phyloP scores from a whole-genome alignment of 2,888 invertebrate genomes.

The Gnatocerus cornutus region DNA sequence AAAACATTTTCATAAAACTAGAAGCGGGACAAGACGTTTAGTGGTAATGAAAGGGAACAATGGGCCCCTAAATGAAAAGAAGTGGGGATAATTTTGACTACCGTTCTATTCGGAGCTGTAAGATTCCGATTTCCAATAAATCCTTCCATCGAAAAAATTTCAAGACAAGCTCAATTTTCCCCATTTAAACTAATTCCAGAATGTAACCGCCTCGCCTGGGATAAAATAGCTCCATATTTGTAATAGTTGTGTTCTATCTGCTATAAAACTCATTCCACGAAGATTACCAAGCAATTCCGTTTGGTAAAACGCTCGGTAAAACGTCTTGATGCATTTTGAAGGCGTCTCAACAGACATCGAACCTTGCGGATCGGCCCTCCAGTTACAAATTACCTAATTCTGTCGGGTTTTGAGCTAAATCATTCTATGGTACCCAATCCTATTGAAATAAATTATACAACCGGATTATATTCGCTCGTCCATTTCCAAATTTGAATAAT shows the following conservation, averaged over 20 bases:
- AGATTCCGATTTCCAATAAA: no score
- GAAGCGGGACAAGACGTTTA: no score
- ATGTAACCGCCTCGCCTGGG: neutral
- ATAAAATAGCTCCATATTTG: slow-evolving; percentile 2
- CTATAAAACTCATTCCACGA: slow-evolving; percentile 10
- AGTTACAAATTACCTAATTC: slow-evolving; percentile 32
- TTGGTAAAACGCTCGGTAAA: neutral
- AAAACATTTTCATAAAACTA: no score
- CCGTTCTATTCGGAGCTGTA: no score
- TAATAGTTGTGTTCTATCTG: slow-evolving; percentile 1
- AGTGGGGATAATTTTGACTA: no score
- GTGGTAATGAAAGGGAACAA: no score
- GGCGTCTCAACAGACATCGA: slow-evolving; percentile 10
- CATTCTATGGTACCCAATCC: slow-evolving; percentile 11
- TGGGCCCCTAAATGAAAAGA: no score
- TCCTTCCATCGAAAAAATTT: no score
- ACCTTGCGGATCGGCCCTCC: slow-evolving; percentile 18
- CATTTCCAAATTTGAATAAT: slow-evolving; percentile 20
- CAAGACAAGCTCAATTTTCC: neutral
- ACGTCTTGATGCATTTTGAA: slow-evolving; percentile 16
- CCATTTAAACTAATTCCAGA: neutral
- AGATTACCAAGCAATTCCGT: slow-evolving; percentile 26
- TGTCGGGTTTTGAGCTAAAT: slow-evolving; percentile 8
- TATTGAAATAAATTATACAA: slow-evolving; percentile 31
- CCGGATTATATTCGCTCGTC: slow-evolving; percentile 23